Conservation (phyloP, 2,113 vertebrate species). For the Eidolon helvum region DNA sequence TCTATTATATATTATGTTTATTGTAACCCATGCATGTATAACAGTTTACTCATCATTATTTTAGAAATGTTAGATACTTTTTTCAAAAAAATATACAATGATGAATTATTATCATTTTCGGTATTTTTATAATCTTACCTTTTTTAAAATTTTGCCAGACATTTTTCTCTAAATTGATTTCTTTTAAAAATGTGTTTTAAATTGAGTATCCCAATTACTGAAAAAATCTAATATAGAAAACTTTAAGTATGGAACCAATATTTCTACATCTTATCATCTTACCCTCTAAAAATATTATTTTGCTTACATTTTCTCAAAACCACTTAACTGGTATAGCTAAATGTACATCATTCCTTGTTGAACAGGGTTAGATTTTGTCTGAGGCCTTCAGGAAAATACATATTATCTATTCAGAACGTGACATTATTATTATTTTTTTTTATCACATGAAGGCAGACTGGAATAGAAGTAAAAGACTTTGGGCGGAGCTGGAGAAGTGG, state of each 20-base stretch:
- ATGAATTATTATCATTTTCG: neutral
- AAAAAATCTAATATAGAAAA: neutral
- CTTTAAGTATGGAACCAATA: neutral
- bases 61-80: neutral
- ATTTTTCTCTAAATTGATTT: neutral
- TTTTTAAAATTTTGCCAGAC: neutral
- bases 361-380: neutral
- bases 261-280: neutral
- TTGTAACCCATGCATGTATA: neutral
- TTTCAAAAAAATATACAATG: neutral
- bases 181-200: neutral
- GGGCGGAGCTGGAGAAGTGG: conserved; percentile 96
- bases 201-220: neutral
- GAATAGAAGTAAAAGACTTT: conserved; percentile 96
- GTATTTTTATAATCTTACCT: neutral
- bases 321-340: neutral
- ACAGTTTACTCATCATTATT: neutral
- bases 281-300: neutral
- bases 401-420: neutral
- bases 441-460: conserved; percentile 84
- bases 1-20: neutral
- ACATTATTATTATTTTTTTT: neutral
- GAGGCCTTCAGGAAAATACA: neutral
- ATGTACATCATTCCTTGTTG: neutral
- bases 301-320: neutral